phyloP scores from a whole-genome alignment of 2,113 vertebrate species.

The Craseonycteris thonglongyai region DNA sequence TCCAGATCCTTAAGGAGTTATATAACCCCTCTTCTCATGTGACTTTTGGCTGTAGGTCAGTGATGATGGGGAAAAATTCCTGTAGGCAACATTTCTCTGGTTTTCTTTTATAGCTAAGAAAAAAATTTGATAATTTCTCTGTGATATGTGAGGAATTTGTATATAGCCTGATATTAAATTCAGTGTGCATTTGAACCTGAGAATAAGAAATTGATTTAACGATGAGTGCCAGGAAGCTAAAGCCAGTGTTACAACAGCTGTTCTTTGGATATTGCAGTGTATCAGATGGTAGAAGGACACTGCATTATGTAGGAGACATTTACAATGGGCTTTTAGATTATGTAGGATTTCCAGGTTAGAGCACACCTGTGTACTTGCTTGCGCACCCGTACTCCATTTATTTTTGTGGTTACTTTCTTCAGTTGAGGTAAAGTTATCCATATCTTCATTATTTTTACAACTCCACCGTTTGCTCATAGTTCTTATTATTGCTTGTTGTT shows the following conservation, averaged over 20 bases:
- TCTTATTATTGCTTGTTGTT: neutral
- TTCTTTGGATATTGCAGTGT: neutral
- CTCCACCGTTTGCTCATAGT: neutral
- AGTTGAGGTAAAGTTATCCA: neutral
- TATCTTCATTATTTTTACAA: neutral
- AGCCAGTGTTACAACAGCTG: neutral
- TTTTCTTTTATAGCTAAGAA: constrained; percentile 27
- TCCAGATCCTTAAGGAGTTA: neutral
- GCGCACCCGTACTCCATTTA: neutral
- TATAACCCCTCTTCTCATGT: neutral
- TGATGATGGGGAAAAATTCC: neutral
- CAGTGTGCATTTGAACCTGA: neutral
- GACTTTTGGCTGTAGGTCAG: neutral
- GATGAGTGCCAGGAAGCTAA: neutral
- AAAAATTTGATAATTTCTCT: neutral
- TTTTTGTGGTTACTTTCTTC: neutral
- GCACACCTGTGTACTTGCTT: neutral
- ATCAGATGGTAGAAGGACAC: neutral
- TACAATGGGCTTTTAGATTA: neutral
- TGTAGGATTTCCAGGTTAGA: neutral
- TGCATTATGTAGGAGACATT: neutral
- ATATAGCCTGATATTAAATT: neutral
- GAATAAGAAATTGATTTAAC: neutral
- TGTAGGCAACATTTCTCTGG: neutral
- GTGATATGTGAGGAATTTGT: neutral